Percentiles rank a stretch among this genome's conserved stretches.
These are phyloP conservation scores for Chymomyza costata DNA, from an alignment of 1,140 invertebrate species.

Conservation along the genomic window DNA sequence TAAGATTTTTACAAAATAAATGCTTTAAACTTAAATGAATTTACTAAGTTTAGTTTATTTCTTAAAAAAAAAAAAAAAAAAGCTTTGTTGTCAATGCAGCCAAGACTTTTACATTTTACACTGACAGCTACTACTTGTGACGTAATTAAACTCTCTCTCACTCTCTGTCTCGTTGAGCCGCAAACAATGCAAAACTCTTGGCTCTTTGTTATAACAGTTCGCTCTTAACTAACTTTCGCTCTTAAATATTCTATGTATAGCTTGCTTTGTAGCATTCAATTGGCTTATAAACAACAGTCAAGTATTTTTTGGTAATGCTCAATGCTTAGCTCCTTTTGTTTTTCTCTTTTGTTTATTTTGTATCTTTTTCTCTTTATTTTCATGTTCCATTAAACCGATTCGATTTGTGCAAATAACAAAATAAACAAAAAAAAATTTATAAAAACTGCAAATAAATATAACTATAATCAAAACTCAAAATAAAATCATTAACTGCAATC, in stretches of 20 bases:
- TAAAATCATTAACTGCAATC: slow-evolving; percentile 41
- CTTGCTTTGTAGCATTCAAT: slow-evolving; percentile 15
- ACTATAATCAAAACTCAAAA: slow-evolving; percentile 21
- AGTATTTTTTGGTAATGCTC: slow-evolving; percentile 24
- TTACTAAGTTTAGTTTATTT: too few relatives aligned
- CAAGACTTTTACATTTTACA: too few relatives aligned
- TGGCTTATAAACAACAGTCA: too few relatives aligned
- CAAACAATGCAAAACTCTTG: neutral
- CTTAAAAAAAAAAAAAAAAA: too few relatives aligned
- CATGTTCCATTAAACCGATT: slow-evolving; percentile 73
- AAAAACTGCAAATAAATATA: slow-evolving; percentile 30
- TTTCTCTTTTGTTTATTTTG: slow-evolving; percentile 70
- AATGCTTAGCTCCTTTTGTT: slow-evolving; percentile 64
- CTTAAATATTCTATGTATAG: neutral
- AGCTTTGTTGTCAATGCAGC: too few relatives aligned
- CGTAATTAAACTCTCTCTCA: too few relatives aligned
- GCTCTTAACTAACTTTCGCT: slow-evolving; percentile 5
- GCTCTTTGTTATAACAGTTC: neutral
- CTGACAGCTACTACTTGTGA: too few relatives aligned
- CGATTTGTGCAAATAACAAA: slow-evolving; percentile 68
- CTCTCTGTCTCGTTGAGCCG: too few relatives aligned
- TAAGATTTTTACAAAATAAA: too few relatives aligned
- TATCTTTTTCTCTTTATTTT: slow-evolving; percentile 74
- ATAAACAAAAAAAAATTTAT: slow-evolving; percentile 30
- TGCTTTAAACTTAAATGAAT: too few relatives aligned